These are phyloP conservation scores for Motacilla alba DNA, from an alignment of 2,113 vertebrate species.

Conservation along the genomic window DNA sequence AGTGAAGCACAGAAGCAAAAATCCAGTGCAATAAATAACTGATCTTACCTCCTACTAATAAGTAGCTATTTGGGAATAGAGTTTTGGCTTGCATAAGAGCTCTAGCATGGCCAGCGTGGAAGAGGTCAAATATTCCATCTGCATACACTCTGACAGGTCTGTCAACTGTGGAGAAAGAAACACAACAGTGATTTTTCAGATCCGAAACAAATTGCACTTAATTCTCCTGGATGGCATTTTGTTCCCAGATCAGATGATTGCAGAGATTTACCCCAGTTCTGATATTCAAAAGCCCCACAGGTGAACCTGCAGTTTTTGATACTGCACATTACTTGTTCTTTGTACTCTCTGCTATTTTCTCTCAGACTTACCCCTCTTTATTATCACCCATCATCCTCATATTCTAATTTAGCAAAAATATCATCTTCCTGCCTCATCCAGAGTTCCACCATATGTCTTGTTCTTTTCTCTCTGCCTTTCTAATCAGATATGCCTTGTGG, in stretches of 20 bases:
- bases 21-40: slow-evolving; percentile 2
- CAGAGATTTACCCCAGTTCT: background rate
- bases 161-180: slow-evolving; percentile 82
- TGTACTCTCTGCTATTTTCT: background rate
- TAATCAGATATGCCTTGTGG: background rate
- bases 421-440: slow-evolving; percentile 12
- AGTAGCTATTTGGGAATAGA: slow-evolving; percentile 96
- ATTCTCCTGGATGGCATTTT: background rate
- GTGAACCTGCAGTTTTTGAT: background rate
- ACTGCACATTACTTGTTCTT: background rate
- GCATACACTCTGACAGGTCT: slow-evolving; percentile 96
- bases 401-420: slow-evolving; percentile 52
- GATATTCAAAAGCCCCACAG: background rate
- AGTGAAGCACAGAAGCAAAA: slow-evolving; percentile 13
- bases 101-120: slow-evolving; percentile 95
- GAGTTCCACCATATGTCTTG: slow-evolving; percentile 48
- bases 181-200: slow-evolving; percentile 20
- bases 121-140: slow-evolving; percentile 98
- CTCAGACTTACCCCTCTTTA: background rate
- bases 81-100: slow-evolving; percentile 99
- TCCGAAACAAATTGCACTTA: background rate
- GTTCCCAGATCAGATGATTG: background rate
- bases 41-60: slow-evolving; percentile 95
- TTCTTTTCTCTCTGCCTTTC: slow-evolving; percentile 17
- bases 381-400: slow-evolving; percentile 9